phyloP scores from a whole-genome alignment of 2,113 vertebrate species.

The Lepisosteus osseus region DNA sequence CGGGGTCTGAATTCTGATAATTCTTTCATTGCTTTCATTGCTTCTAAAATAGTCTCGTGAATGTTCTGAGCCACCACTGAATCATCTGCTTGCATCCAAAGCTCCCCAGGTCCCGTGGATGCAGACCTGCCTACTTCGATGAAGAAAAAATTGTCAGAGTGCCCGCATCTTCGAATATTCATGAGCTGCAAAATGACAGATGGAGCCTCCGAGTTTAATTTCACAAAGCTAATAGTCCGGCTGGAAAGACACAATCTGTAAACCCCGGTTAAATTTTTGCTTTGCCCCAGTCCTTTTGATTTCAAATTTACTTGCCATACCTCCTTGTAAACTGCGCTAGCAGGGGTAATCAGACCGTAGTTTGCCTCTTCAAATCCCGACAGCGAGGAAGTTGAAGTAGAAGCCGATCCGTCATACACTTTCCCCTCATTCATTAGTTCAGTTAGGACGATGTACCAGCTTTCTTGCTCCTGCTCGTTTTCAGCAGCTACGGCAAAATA shows the following conservation, averaged over 20 bases:
- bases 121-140: constrained; percentile 94
- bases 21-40: constrained; percentile 97
- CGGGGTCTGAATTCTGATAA: constrained; percentile 91
- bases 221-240: constrained; percentile 88
- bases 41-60: constrained; percentile 94
- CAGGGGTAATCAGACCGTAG: constrained; percentile 80
- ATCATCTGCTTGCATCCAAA: constrained; percentile 98
- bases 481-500: constrained; percentile 95
- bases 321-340: constrained; percentile 80
- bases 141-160: constrained; percentile 98
- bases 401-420: constrained; percentile 64
- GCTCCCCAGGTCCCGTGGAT: constrained; percentile 90
- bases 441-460: constrained; percentile 84
- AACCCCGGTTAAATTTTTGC: constrained; percentile 83
- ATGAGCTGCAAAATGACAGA: constrained; percentile 91
- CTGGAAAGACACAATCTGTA: constrained; percentile 90
- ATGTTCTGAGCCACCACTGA: constrained; percentile 97
- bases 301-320: constrained; percentile 96
- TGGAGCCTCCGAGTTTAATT: constrained; percentile 86
- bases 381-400: constrained; percentile 70
- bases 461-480: constrained; percentile 89
- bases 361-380: constrained; percentile 75
- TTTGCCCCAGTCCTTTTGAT: constrained; percentile 90
- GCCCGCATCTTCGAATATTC: constrained; percentile 94
- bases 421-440: constrained; percentile 82